Evolutionary conservation across 2,797 vertebrate species (phyloP), one percentile per base, ranked within the genome.

Genomic region (Notolepis coatsorum): DNA sequence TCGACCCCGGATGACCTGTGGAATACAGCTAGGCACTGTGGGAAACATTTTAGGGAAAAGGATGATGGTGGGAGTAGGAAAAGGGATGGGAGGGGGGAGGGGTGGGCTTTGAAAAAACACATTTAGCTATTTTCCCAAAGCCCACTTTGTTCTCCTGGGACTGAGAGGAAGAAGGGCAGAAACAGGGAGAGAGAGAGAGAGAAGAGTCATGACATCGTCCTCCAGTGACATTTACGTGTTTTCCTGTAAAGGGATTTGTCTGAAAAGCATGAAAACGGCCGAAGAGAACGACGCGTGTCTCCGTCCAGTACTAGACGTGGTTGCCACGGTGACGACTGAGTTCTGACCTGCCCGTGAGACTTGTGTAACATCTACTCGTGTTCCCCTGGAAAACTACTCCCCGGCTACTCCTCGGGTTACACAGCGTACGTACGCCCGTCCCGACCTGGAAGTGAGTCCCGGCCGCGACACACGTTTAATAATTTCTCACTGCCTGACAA

Each of bases 121-220:
- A 70, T 82, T 88, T 74, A 60, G 78, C 79, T 63, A 52, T 87
- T 91, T 93, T 92, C 90, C 82, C 90, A 90, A 84, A 92, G 82
- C 77, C 61, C 56, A 17, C 50, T 65, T 60, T 77, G 75, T 62
- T 78, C 81, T 73, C 75, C 30, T 57, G 73, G 82, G 80, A 58
- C 74, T 15, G 54, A 55, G 57, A 46, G 47, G 28, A 23, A 31
- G 50, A 21, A 28, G 56, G 30, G 43, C 47, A 41, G n/a, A 43
- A 30, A 12, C 4, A n/a, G 47, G 31, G 61, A 61, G 58, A 77
- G 52, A 73, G 83, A 68, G 75, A 81, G 60, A 7, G 3, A 71
- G 30, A 20, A 13, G 67, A 74, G 79, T 77, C 35, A 0, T 41
- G 54, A 69, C 55, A 58, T 49, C 41, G 58, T 41, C 1, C 17